Evolutionary conservation across 1,140 invertebrate species (phyloP).

Genomic region (Thaumatotibia leucotreta): DNA sequence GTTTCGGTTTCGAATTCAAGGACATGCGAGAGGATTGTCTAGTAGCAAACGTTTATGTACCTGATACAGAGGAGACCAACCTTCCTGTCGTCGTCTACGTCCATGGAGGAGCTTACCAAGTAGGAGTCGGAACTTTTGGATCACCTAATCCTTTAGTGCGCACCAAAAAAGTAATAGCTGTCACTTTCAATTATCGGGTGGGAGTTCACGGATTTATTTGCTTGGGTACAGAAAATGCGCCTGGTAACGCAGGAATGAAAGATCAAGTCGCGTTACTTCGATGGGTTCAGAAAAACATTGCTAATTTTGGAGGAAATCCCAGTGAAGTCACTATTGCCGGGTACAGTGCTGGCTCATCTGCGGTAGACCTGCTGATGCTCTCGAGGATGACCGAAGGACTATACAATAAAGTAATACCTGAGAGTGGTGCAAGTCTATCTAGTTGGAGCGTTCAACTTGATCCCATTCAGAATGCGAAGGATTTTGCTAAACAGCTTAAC

Average conservation of each 20-base stretch:
- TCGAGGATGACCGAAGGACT: conserved; percentile 31
- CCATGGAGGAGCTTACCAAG: no score
- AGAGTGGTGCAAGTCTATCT: no score
- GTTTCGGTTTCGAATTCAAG: no score
- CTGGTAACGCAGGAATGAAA: conserved; percentile 25
- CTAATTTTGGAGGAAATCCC: conserved; percentile 11
- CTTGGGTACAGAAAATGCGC: conserved; percentile 16
- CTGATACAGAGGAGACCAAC: conserved; percentile 17
- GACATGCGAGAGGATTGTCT: conserved; percentile 27
- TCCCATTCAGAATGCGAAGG: conserved; percentile 28
- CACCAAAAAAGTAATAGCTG: no score
- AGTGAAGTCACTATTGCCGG: background rate
- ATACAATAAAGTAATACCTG: conserved; percentile 35
- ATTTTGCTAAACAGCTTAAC: no score
- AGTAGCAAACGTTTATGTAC: conserved; percentile 27
- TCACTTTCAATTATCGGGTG: no score
- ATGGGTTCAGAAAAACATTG: no score
- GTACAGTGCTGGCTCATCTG: no score
- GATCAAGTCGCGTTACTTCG: conserved; percentile 16
- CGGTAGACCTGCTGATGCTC: no score
- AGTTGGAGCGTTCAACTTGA: conserved; percentile 30
- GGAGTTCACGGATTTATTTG: conserved; percentile 23
- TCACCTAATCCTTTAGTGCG: no score
- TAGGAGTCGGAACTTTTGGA: no score
- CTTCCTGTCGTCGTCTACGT: no score